Evolutionary conservation across 1,140 invertebrate genomes (phyloP), one percentile per base, ranked within the genome.

Genomic region (Euwallacea fornicatus): DNA sequence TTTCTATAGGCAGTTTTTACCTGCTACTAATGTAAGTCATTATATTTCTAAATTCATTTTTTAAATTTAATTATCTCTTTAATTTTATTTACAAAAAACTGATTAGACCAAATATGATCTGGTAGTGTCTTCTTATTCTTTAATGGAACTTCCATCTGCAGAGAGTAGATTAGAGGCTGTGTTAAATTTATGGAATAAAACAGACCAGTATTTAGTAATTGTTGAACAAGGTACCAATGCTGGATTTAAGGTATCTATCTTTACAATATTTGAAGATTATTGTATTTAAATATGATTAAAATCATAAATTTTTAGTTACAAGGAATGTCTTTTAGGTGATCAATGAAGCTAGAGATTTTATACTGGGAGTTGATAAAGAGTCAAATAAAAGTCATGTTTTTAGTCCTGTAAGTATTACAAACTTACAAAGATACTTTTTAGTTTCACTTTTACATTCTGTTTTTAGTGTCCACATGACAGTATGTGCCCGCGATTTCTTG

Each of bases 101-200:
- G 21, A 33, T 2, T 33, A 93, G 87, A 84, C 84, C 6, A 83
- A 85, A 76, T 96, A 93, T 80, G 90, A 94, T 81, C 81, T 97
- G 55, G 91, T 96, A 21, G 83, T 95, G 15, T 89, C 89, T 74
- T 90, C 94, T 7, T 94, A 89, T 79, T 87, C 93, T 1, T 83
- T 97, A 56, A 86, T 96, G 67, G 95, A 97, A 81, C 80, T 96
- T 61, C 89, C 90, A 7, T 86, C 85, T 69, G 80, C 84, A 63
- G 83, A 88, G 77, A 83, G 82, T 44, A 85, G 95, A 62, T 79
- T 94, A 15, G 86, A 93, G 77, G 85, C 86, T 0, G 80, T 96
- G 69, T 82, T 90, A 15, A 92, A 90, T 78, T 83, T 97, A 11
- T 97, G 95, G 95, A 88, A 87, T 50, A 96, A 94, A 84, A 95